Conservation (phyloP, 1,140 invertebrate species). For the Bombus fervidus region DNA sequence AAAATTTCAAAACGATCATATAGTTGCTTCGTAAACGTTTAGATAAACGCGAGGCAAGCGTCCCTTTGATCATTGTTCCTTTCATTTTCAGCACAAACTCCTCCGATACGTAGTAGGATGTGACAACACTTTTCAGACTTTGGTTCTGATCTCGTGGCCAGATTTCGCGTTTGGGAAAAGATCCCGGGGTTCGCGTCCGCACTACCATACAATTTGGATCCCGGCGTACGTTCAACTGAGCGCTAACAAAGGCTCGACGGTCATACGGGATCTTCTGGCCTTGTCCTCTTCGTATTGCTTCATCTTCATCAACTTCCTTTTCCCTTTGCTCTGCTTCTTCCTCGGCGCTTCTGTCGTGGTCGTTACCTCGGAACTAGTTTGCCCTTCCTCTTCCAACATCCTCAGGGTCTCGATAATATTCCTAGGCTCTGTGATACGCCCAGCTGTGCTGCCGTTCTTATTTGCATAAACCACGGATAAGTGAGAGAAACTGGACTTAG, state of each 20-base stretch:
- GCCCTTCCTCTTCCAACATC: conserved; percentile 85
- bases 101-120: conserved; percentile 10
- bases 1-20: too few species aligned
- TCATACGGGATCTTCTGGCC: conserved; percentile 81
- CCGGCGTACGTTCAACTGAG: conserved; percentile 83
- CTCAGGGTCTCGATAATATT: conserved; percentile 92
- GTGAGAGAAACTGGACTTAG: conserved; percentile 91
- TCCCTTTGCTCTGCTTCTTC: conserved; percentile 85
- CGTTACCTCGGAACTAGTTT: conserved; percentile 33
- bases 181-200: conserved; percentile 69
- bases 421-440: conserved; percentile 85
- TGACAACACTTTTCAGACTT: conserved; percentile 75
- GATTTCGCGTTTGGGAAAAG: conserved; percentile 71
- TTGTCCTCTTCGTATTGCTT: conserved; percentile 84
- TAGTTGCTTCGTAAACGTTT: too few species aligned
- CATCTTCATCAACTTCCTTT: conserved; percentile 87
- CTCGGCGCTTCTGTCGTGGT: conserved; percentile 75
- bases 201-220: conserved; percentile 64
- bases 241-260: conserved; percentile 86
- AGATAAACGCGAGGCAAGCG: background rate
- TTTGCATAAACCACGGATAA: conserved; percentile 91
- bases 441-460: conserved; percentile 84
- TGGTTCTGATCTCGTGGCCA: conserved; percentile 79
- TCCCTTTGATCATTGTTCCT: background rate
- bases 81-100: conserved; percentile 12